Conservation (phyloP, 1,140 invertebrate genomes). For the Dendrolimus kikuchii region DNA sequence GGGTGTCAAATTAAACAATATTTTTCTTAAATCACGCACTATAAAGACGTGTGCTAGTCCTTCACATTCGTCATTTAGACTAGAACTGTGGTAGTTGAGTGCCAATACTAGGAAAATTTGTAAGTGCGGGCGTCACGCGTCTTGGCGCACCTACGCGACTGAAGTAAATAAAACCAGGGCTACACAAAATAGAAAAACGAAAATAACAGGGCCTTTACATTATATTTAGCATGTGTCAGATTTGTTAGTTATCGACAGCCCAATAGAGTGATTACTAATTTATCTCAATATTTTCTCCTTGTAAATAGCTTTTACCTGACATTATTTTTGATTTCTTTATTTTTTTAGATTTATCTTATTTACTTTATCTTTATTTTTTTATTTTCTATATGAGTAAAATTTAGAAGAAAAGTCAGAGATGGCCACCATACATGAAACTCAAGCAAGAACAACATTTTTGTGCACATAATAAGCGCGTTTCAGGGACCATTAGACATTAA, state of each 20-base stretch:
- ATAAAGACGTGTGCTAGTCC: conserved; percentile 30
- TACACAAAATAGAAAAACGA: conserved; percentile 50
- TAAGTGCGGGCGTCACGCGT: conserved; percentile 52
- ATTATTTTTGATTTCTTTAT: too few relatives aligned
- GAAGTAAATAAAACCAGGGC: conserved; percentile 51
- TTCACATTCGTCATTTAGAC: conserved; percentile 59
- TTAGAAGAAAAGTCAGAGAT: too few relatives aligned
- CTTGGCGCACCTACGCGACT: conserved; percentile 53
- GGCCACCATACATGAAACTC: too few relatives aligned
- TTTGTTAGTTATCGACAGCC: conserved; percentile 12
- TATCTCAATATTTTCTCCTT: too few relatives aligned
- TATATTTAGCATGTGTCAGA: conserved; percentile 16
- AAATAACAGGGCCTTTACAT: conserved; percentile 33
- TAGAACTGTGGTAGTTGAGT: conserved; percentile 57
- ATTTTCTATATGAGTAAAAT: too few relatives aligned
- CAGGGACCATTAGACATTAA: too few relatives aligned
- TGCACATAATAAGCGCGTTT: too few relatives aligned
- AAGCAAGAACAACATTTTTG: too few relatives aligned
- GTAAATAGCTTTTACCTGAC: too few relatives aligned
- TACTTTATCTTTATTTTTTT: too few relatives aligned
- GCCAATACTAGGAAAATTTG: conserved; percentile 58
- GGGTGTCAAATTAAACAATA: too few relatives aligned
- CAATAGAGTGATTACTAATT: background rate
- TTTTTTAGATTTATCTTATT: too few relatives aligned
- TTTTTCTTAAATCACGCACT: conserved; percentile 13